These are phyloP conservation scores for Leptopilina myrica DNA, from an alignment of 2,888 invertebrate species.

Conservation along the genomic window DNA sequence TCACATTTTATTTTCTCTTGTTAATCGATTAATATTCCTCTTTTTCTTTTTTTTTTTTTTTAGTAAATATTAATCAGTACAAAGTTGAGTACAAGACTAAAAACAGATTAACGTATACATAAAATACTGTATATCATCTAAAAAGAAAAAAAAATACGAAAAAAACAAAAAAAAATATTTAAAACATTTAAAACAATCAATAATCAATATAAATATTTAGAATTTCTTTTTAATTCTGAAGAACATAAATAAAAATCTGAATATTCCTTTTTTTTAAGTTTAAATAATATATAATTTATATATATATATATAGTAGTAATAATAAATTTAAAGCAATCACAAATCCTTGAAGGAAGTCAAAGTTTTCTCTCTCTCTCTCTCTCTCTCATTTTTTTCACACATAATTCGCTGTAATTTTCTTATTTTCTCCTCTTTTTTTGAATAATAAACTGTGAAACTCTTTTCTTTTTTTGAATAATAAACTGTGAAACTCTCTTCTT, in stretches of 20 bases:
- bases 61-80: not conserved
- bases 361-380: not conserved
- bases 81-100: slow-evolving; percentile 11
- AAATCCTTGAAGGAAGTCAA: slow-evolving; percentile 2
- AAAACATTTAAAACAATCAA: not conserved
- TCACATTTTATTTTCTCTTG: not conserved
- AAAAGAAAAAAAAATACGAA: not conserved
- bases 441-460: not conserved
- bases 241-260: not conserved
- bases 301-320: not conserved
- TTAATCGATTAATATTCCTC: not conserved
- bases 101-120: not conserved
- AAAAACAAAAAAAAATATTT: not conserved
- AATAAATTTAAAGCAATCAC: slow-evolving; percentile 2
- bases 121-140: slow-evolving; percentile 5
- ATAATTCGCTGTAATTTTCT: not conserved
- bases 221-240: not conserved
- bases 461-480: not conserved
- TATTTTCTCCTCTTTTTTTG: not conserved
- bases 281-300: not conserved
- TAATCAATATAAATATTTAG: too few species aligned
- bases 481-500: not conserved
- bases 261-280: not conserved
- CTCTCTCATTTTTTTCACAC: not conserved
- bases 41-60: too few species aligned